Conservation (phyloP, 2,113 vertebrate species). For the Anguilla japonica region DNA sequence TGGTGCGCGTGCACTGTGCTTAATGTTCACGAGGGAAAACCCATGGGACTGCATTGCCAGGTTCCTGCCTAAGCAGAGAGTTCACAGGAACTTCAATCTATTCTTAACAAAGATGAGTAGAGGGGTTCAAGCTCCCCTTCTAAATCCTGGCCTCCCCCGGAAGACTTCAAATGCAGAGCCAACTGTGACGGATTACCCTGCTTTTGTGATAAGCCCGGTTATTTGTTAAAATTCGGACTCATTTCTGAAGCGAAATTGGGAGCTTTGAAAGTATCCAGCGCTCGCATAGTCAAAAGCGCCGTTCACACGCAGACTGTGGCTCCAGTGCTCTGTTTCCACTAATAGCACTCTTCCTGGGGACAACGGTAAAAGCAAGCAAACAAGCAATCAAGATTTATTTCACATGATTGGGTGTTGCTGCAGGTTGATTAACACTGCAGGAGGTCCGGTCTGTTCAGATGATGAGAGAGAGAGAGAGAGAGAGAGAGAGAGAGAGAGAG, state of each 20-base stretch:
- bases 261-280: constrained; percentile 20
- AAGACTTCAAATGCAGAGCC: constrained; percentile 9
- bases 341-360: constrained; percentile 51
- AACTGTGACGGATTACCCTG: constrained; percentile 1
- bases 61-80: neutral
- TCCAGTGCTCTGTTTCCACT: constrained; percentile 50
- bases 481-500: neutral
- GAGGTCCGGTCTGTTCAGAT: constrained; percentile 53
- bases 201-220: constrained; percentile 6
- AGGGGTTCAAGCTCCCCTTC: constrained; percentile 17
- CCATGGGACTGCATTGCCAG: neutral
- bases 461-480: constrained; percentile 39
- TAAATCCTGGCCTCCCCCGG: neutral
- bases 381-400: constrained; percentile 65
- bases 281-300: constrained; percentile 34
- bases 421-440: constrained; percentile 55
- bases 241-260: constrained; percentile 9
- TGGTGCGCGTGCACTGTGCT: neutral
- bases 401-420: constrained; percentile 56
- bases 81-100: constrained; percentile 9
- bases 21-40: neutral
- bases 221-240: constrained; percentile 28
- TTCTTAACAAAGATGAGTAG: constrained; percentile 14
- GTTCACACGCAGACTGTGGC: constrained; percentile 25
- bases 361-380: constrained; percentile 48